phyloP scores from a whole-genome alignment of 2,113 vertebrate genomes.

The Carollia perspicillata region DNA sequence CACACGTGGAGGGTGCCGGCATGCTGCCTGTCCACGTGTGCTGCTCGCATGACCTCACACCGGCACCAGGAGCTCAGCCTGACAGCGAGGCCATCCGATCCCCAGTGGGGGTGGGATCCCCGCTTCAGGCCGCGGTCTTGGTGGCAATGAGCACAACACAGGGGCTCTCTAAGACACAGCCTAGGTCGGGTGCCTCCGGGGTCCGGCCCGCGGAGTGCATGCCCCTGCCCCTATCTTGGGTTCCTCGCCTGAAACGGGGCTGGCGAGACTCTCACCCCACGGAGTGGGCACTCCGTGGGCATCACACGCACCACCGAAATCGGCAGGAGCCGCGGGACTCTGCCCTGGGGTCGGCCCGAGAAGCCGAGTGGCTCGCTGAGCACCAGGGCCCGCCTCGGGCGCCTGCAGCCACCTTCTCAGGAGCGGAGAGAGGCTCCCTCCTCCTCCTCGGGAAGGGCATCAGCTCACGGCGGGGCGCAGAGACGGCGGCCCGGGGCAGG shows the following conservation, averaged over 20 bases:
- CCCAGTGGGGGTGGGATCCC: neutral
- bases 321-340: rapidly evolving
- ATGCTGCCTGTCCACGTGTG: rapidly evolving
- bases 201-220: rapidly evolving
- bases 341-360: rapidly evolving
- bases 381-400: rapidly evolving
- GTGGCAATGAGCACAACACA: rapidly evolving
- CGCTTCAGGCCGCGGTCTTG: rapidly evolving
- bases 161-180: rapidly evolving
- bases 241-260: too few species aligned
- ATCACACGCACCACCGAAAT: rapidly evolving
- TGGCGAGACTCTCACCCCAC: rapidly evolving
- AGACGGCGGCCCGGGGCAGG: rapidly evolving
- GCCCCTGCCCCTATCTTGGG: rapidly evolving
- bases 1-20: too few species aligned
- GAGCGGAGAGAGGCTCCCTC: neutral
- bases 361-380: too few species aligned
- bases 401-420: neutral
- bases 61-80: rapidly evolving
- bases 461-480: rapidly evolving
- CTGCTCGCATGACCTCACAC: rapidly evolving
- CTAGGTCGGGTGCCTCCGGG: too few species aligned
- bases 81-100: rapidly evolving
- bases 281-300: rapidly evolving
- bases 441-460: neutral